phyloP scores from a whole-genome alignment of 2,113 vertebrate genomes.

The Otis tarda region DNA sequence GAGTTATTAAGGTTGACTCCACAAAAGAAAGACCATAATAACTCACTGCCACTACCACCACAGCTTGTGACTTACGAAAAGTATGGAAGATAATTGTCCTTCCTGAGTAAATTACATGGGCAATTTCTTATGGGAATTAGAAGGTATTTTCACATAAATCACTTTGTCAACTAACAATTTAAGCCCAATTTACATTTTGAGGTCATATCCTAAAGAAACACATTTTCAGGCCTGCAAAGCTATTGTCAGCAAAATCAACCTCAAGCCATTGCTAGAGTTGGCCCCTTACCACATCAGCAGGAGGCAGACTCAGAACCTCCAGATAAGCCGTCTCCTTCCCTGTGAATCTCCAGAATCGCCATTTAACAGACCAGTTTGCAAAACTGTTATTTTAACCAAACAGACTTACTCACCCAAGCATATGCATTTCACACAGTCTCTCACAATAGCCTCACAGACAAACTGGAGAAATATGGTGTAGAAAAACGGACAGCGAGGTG shows the following conservation, averaged over 20 bases:
- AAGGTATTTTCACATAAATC: constrained; percentile 31
- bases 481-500: background rate
- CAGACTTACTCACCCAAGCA: background rate
- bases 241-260: background rate
- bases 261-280: background rate
- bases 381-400: background rate
- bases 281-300: background rate
- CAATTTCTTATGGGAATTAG: background rate
- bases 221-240: background rate
- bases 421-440: background rate
- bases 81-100: background rate
- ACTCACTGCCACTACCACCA: constrained; percentile 30
- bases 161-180: constrained; percentile 35
- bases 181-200: background rate
- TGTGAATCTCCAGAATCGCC: background rate
- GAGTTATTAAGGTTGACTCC: background rate
- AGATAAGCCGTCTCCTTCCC: background rate
- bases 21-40: constrained; percentile 9
- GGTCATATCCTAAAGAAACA: constrained; percentile 1
- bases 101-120: background rate
- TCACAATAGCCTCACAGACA: background rate
- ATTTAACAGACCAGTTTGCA: background rate
- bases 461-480: background rate
- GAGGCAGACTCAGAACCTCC: background rate
- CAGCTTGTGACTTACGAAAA: background rate